Conservation (phyloP, 2,797 vertebrate species). For the Pangasius mekongensis region DNA sequence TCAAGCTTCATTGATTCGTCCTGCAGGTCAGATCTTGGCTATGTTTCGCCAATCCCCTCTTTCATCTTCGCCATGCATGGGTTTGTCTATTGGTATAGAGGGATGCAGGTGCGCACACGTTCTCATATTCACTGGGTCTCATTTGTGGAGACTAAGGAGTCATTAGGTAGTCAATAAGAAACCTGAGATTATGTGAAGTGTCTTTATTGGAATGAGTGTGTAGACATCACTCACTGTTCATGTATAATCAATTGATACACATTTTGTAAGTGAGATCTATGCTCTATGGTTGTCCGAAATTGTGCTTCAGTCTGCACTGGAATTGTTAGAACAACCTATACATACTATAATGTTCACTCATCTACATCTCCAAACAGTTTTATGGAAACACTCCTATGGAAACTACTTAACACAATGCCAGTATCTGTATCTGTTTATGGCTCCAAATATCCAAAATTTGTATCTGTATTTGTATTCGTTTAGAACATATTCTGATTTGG, state of each 20-base stretch:
- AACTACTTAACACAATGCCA: not conserved
- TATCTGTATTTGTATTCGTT: not conserved
- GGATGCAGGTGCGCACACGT: constrained; percentile 7
- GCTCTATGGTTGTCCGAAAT: not conserved
- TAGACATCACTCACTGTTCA: constrained; percentile 15
- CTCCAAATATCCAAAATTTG: not conserved
- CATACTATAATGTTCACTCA: not conserved
- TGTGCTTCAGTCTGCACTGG: not conserved
- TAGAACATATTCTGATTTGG: not conserved
- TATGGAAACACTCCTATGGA: not conserved
- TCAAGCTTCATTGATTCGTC: constrained; percentile 59
- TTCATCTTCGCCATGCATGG: constrained; percentile 16
- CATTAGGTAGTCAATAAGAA: constrained; percentile 21
- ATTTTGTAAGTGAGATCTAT: constrained; percentile 5
- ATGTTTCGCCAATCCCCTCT: constrained; percentile 51
- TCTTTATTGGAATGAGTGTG: constrained; percentile 30
- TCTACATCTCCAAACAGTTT: not conserved
- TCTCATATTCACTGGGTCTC: constrained; percentile 6
- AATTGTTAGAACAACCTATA: not conserved
- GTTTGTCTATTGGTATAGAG: constrained; percentile 43
- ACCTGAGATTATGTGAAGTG: constrained; percentile 41
- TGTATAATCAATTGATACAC: constrained; percentile 1
- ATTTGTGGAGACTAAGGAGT: constrained; percentile 37
- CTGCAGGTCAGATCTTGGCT: constrained; percentile 51
- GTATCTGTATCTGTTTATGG: not conserved